Conservation (phyloP, 2,113 vertebrate species). For the Pelusios castaneus region DNA sequence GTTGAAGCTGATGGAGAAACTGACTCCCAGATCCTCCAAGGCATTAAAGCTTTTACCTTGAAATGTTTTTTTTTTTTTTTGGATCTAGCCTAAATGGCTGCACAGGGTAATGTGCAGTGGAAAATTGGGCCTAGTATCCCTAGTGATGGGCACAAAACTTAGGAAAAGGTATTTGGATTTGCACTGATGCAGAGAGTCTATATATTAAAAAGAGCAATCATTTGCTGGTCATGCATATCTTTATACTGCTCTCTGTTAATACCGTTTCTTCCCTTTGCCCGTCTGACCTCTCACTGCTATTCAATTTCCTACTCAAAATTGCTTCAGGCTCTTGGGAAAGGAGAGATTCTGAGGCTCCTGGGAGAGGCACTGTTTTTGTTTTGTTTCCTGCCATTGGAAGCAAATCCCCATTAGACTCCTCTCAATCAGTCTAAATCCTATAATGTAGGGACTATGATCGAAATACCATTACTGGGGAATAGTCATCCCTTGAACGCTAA, state of each 20-base stretch:
- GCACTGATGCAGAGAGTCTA: neutral
- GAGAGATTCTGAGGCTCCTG: neutral
- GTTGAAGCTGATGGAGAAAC: neutral
- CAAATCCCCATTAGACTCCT: accelerated
- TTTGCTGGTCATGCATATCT: neutral
- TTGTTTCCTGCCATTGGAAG: neutral
- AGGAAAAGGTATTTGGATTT: neutral
- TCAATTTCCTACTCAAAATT: neutral
- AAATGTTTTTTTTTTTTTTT: neutral
- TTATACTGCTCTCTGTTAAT: neutral
- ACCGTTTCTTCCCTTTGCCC: neutral
- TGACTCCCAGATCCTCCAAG: neutral
- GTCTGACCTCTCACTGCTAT: neutral
- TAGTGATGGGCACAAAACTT: neutral
- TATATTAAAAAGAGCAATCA: neutral
- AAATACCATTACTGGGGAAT: neutral
- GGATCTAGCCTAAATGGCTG: accelerated
- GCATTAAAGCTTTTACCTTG: neutral
- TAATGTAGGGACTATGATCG: neutral
- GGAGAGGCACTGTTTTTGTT: neutral
- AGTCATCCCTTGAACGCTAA: neutral
- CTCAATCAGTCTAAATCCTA: neutral
- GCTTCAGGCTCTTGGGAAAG: accelerated
- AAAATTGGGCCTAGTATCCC: neutral
- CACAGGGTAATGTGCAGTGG: neutral